These are phyloP conservation scores for Aleiodes testaceus DNA, from an alignment of 2,888 invertebrate species.

Conservation along the genomic window DNA sequence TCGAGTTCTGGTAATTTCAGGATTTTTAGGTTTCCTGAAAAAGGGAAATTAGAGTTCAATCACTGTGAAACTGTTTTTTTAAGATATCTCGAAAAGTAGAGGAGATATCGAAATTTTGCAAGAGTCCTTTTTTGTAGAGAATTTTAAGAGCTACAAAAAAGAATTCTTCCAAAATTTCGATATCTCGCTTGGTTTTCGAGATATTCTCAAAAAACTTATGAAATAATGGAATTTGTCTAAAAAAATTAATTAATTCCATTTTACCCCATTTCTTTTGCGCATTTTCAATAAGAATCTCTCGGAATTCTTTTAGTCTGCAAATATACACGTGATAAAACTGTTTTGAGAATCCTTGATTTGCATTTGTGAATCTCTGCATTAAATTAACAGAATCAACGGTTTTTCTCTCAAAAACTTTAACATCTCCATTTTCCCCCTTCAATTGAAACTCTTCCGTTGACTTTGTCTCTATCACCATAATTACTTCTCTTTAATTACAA, in stretches of 20 bases:
- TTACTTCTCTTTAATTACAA: too few relatives aligned
- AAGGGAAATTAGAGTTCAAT: slow-evolving; percentile 29
- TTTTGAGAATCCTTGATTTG: slow-evolving; percentile 70
- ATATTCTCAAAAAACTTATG: neutral
- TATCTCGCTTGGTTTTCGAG: neutral
- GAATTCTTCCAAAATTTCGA: too few relatives aligned
- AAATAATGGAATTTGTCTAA: neutral
- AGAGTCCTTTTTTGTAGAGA: too few relatives aligned
- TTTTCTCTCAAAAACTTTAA: slow-evolving; percentile 56
- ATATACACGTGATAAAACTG: slow-evolving; percentile 94
- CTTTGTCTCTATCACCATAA: slow-evolving; percentile 3
- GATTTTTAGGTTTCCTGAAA: slow-evolving; percentile 63
- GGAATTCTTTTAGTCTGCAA: slow-evolving; percentile 82
- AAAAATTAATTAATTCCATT: slow-evolving; percentile 34
- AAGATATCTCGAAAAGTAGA: too few relatives aligned
- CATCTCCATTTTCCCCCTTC: slow-evolving; percentile 44
- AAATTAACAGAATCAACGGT: slow-evolving; percentile 55
- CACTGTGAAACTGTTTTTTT: too few relatives aligned
- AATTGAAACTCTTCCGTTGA: slow-evolving; percentile 20
- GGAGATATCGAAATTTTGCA: too few relatives aligned
- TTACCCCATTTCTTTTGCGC: slow-evolving; percentile 81
- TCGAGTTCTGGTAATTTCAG: slow-evolving; percentile 82
- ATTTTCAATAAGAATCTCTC: slow-evolving; percentile 77
- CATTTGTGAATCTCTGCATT: slow-evolving; percentile 53
- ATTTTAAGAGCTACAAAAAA: too few relatives aligned